These are phyloP conservation scores for Homalodisca vitripennis DNA, from an alignment of 1,140 invertebrate species.

Conservation along the genomic window DNA sequence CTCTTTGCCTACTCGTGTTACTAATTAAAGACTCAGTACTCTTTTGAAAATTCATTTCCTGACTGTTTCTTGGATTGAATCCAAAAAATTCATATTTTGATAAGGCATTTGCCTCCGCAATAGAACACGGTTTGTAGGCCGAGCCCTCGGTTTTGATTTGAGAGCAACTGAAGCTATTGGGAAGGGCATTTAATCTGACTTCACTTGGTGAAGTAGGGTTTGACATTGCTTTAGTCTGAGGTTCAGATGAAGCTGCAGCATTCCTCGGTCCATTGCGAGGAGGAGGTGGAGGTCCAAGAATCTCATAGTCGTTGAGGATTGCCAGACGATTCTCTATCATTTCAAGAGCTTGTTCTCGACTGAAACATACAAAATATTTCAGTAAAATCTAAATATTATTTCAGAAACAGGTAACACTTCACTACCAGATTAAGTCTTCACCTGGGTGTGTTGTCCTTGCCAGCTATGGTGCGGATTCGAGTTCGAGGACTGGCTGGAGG, in stretches of 20 bases:
- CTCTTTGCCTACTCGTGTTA: not conserved
- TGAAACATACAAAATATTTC: constrained; percentile 30
- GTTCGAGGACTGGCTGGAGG: constrained; percentile 55
- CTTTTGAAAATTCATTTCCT: constrained; percentile 2
- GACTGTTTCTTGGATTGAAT: constrained; percentile 33
- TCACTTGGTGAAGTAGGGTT: constrained; percentile 10
- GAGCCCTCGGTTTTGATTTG: constrained; percentile 1
- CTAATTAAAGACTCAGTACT: constrained; percentile 16
- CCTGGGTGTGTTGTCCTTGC: not conserved
- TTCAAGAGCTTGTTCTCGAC: constrained; percentile 42
- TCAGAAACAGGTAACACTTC: no score
- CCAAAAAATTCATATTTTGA: constrained; percentile 39
- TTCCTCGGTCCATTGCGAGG: constrained; percentile 12
- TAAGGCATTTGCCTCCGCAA: constrained; percentile 29
- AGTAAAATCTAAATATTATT: no score
- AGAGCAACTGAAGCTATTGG: not conserved
- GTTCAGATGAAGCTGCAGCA: not conserved
- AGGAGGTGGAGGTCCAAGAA: constrained; percentile 42
- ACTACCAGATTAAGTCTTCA: no score
- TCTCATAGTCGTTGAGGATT: constrained; percentile 51
- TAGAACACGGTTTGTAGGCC: constrained; percentile 25
- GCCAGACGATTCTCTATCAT: constrained; percentile 52
- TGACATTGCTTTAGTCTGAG: not conserved
- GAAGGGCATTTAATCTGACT: not conserved
- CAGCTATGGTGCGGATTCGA: constrained; percentile 56